Base-by-base conservation (phyloP, 2,888 invertebrate species). In the Mythimna impura region DNA sequence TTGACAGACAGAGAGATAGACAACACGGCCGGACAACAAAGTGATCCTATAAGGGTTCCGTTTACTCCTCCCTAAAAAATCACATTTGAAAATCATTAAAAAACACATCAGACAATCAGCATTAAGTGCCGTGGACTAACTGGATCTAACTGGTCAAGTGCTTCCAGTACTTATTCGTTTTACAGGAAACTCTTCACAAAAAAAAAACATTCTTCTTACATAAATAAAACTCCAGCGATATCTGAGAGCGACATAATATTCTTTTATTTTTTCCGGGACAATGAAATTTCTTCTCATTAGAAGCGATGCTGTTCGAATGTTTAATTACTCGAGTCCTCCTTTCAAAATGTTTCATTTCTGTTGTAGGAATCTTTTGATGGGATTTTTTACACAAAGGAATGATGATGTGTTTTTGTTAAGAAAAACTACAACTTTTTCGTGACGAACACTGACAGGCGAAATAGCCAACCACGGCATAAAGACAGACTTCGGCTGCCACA, bases 241-340 rank as follows among this genome's bases (percentile, higher is more conserved):
- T 81, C 66, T 47, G 17, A 50, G 61, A 57, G 65, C 47, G 60
- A 66, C 64, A 58, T 66, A 60, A 65, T 78, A 76, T 63, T 73
- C 50, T 57, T 76, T 80, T 73, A n/a, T 36, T 67, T 75, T 76
- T 5, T 2, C 40, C 30, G 9, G 65, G 68, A 83, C 80, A 83
- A 82, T 74, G 70, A 79, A 73, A 65, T 82, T 82, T 80, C 70
- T 63, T 55, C 74, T 82, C 83, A 83, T 85, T 83, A 83, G 66
- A 60, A 57, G 61, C 62, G 65, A 68, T 68, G 71, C 67, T 63
- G 64, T 83, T 80, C 70, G 75, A 84, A 87, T 87, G 86, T 88
- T 86, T 86, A 88, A 88, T 88, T 88, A 86, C 75, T 66, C 66
- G 80, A 86, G 78, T 86, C 85, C 67, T n/a, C 55, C 52, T 64